These are phyloP conservation scores for Xylocampa areola DNA, from an alignment of 2,888 invertebrate genomes.

Conservation along the genomic window DNA sequence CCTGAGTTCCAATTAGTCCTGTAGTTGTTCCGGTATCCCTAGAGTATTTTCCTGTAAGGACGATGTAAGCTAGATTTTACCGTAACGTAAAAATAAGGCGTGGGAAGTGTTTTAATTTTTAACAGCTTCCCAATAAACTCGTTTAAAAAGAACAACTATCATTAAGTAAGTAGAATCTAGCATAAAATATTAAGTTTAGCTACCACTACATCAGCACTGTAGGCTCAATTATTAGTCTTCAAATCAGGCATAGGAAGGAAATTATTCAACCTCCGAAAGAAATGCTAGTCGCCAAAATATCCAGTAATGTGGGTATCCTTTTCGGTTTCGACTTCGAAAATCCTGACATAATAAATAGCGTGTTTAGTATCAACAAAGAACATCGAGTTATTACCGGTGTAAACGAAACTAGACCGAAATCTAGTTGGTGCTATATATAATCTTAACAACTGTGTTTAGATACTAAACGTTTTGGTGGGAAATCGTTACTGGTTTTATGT, in stretches of 20 bases:
- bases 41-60: not conserved
- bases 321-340: slow-evolving; percentile 17
- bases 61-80: no score
- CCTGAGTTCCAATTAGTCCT: not conserved
- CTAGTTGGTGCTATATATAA: slow-evolving; percentile 28
- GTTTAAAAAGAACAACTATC: no score
- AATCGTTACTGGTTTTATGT: slow-evolving; percentile 10
- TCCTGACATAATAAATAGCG: slow-evolving; percentile 30
- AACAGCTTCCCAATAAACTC: no score
- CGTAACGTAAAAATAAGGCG: no score
- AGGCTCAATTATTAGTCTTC: slow-evolving; percentile 36
- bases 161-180: not conserved
- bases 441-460: slow-evolving; percentile 19
- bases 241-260: slow-evolving; percentile 40
- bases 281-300: slow-evolving; percentile 13
- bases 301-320: slow-evolving; percentile 23
- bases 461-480: slow-evolving; percentile 1
- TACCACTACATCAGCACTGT: slow-evolving; percentile 27
- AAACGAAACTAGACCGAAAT: slow-evolving; percentile 33
- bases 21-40: not conserved
- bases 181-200: slow-evolving; percentile 21
- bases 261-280: slow-evolving; percentile 41
- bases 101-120: no score
- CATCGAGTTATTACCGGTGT: slow-evolving; percentile 29
- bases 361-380: slow-evolving; percentile 48